Evolutionary conservation across 2,888 invertebrate genomes (phyloP), one percentile per base, ranked within the genome.

Genomic region (Dolomedes plantarius): DNA sequence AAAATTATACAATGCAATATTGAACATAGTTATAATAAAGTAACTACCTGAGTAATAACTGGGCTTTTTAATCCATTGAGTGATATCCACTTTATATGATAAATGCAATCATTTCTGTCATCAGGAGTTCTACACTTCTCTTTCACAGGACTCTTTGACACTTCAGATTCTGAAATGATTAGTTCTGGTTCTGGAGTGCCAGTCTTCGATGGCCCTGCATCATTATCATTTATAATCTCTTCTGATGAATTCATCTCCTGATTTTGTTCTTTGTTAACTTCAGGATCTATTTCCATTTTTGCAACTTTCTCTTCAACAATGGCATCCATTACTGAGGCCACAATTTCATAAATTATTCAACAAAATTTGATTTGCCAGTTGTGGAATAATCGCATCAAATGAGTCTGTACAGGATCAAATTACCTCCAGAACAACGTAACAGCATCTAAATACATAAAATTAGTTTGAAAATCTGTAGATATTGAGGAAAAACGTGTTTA

Each of bases 1-100:
- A n/a, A n/a, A n/a, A n/a, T n/a, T n/a, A n/a, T n/a, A n/a, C n/a
- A n/a, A n/a, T n/a, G n/a, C n/a, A n/a, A n/a, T n/a, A n/a, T n/a
- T n/a, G n/a, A n/a, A n/a, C n/a, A n/a, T n/a, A n/a, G n/a, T n/a
- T n/a, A n/a, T n/a, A n/a, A n/a, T n/a, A n/a, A n/a, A n/a, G n/a
- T n/a, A n/a, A n/a, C n/a, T 73, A 88, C 88, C 82, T 88, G 88
- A n/a, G 93, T 93, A 13, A 93, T 91, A 76, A 93, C 92, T 13
- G 92, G 92, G 50, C 91, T 90, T 85, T 91, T 91, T 9, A 89
- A 89, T 31, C 90, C 90, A 71, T 90, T 89, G 89, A 90, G 93
- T 41, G 90, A 90, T 19, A 93, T 92, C 92, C 92, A 92, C 89
- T 93, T 93, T 5, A 93, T 90, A 88, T 93, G 91, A 89, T 93